Conservation (phyloP, 1,140 invertebrate genomes). For the Dendroctonus valens region DNA sequence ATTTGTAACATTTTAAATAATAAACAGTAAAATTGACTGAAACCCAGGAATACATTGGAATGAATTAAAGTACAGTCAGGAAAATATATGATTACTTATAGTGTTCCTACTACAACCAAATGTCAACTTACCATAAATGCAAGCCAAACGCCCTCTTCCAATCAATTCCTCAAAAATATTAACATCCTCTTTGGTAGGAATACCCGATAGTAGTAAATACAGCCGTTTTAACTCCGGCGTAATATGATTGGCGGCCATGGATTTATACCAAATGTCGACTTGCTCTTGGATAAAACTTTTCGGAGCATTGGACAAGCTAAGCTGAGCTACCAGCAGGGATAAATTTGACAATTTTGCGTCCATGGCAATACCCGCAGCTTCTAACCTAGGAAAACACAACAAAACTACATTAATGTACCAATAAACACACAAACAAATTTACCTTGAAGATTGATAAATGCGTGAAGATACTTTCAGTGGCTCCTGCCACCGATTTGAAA, state of each 20-base stretch:
- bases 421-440: too few relatives aligned
- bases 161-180: constrained; percentile 70
- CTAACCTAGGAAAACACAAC: constrained; percentile 52
- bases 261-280: constrained; percentile 65
- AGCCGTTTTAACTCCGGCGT: constrained; percentile 67
- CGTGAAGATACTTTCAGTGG: constrained; percentile 40
- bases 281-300: constrained; percentile 69
- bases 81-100: too few relatives aligned
- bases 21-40: too few relatives aligned
- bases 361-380: constrained; percentile 58
- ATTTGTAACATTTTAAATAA: too few relatives aligned
- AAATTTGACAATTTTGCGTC: constrained; percentile 63
- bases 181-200: constrained; percentile 50
- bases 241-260: constrained; percentile 66
- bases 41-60: too few relatives aligned
- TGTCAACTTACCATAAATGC: constrained; percentile 69
- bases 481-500: constrained; percentile 17
- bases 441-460: constrained; percentile 50
- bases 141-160: constrained; percentile 77
- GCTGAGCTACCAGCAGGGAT: constrained; percentile 67
- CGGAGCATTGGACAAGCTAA: constrained; percentile 60
- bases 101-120: too few relatives aligned
- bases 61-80: too few relatives aligned
- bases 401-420: constrained; percentile 2
- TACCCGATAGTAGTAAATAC: constrained; percentile 67